Evolutionary conservation across 2,113 vertebrate genomes (phyloP).

Genomic region (Laticauda colubrina): DNA sequence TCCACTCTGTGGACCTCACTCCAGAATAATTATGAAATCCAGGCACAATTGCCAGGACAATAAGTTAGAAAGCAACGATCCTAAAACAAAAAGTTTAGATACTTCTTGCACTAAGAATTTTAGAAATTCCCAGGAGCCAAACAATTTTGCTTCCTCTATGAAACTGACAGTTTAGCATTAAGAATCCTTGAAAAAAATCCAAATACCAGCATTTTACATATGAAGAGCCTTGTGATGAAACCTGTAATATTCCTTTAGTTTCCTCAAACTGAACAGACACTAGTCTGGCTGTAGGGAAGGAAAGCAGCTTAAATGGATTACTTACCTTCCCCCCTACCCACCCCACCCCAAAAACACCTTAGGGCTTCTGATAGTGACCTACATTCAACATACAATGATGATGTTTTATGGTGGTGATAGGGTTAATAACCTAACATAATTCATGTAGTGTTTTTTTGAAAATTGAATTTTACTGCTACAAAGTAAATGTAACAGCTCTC

Average conservation of each 20-base stretch:
- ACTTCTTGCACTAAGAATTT: conserved; percentile 59
- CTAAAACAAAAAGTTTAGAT: conserved; percentile 46
- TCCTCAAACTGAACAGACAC: conserved; percentile 50
- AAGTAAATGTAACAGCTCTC: conserved; percentile 92
- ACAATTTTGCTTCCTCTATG: conserved; percentile 46
- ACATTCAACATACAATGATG: conserved; percentile 74
- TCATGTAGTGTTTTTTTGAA: conserved; percentile 82
- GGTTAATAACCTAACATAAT: conserved; percentile 83
- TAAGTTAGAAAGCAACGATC: conserved; percentile 26
- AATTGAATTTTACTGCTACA: conserved; percentile 92
- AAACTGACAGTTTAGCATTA: conserved; percentile 46
- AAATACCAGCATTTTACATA: conserved; percentile 38
- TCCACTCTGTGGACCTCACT: not conserved
- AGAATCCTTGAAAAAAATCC: conserved; percentile 56
- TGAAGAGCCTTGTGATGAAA: conserved; percentile 55
- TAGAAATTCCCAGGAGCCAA: conserved; percentile 54
- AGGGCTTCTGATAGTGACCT: conserved; percentile 75
- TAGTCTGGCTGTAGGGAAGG: conserved; percentile 59
- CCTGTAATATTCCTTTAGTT: conserved; percentile 32
- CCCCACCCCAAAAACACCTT: conserved; percentile 66
- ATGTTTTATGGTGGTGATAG: conserved; percentile 75
- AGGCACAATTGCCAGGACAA: conserved; percentile 26
- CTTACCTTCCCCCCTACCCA: conserved; percentile 54
- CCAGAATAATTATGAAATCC: conserved; percentile 28
- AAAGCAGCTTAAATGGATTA: conserved; percentile 79